Base-by-base conservation (phyloP, 2,888 invertebrate genomes). In the Polyploca ridens region DNA sequence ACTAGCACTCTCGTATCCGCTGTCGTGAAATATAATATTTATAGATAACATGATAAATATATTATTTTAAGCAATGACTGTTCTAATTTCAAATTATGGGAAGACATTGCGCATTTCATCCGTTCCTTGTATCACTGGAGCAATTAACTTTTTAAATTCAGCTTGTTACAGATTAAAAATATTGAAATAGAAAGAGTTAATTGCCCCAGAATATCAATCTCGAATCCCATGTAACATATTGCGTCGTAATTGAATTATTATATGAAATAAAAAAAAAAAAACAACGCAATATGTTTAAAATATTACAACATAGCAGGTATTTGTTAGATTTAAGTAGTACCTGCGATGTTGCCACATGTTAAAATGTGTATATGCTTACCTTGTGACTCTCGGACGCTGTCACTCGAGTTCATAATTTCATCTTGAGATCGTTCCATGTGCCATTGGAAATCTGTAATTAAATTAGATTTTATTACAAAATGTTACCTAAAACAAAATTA, bases 361-460 rank as follows among this genome's bases (percentile, higher is more conserved):
- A 60, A 2, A 71, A 68, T 68, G 71, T 68, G 72, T 69, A 64
- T 66, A 70, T 62, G 84, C 97, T 97, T 97, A 98, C 98, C 98
- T 98, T 98, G 97, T 90, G 97, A 97, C 95, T 98, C 98, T 94
- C 97, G 96, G 93, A 97, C 97, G 94, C 96, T 96, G 94, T 97
- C 97, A 94, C 97, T 97, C 88, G 97, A 97, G 89, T 97, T 96
- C 95, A 97, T 96, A 87, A 97, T 96, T 95, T 98, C 97, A 86
- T 98, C 98, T 94, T 97, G 97, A 96, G 96, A 94, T 88, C 96
- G 96, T 90, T 96, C 96, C 95, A 97, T 96, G 93, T 97, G 97
- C 98, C 98, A 98, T 94, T 96, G 96, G 94, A 97, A 97, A 95
- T 97, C 97, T 97, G 94, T 63, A 95, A 94, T 62, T 68, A 81